These are phyloP conservation scores for Agriopis aurantiaria DNA, from an alignment of 2,888 invertebrate genomes.

Conservation along the genomic window DNA sequence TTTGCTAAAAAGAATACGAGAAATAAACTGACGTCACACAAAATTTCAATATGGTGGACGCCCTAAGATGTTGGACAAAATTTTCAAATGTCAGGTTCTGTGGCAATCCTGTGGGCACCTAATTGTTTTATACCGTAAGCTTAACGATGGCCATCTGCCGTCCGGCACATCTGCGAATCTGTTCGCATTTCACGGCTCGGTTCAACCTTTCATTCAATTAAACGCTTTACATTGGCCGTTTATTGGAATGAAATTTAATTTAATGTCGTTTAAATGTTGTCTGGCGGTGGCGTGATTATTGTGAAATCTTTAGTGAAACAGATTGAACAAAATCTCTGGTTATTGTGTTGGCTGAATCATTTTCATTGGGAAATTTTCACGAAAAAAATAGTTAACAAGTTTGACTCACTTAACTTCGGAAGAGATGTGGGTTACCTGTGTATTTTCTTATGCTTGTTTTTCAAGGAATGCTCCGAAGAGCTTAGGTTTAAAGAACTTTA, in stretches of 20 bases:
- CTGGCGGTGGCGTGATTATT: constrained; percentile 19
- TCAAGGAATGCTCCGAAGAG: no score
- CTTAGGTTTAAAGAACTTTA: no score
- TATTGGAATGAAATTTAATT: constrained; percentile 36
- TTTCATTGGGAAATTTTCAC: neutral
- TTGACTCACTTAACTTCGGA: no score
- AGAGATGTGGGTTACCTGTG: no score
- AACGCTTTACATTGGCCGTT: constrained; percentile 38
- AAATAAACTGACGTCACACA: no score
- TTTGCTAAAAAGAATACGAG: no score
- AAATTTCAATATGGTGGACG: no score
- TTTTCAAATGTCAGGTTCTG: neutral
- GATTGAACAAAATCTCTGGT: neutral
- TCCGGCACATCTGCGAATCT: constrained; percentile 37
- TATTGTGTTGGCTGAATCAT: neutral
- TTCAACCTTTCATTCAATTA: constrained; percentile 44
- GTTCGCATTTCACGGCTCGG: constrained; percentile 39
- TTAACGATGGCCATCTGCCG: constrained; percentile 25
- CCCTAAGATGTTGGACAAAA: no score
- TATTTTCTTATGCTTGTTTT: no score
- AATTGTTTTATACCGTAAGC: constrained; percentile 21
- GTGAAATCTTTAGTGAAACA: neutral
- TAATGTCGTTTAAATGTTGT: constrained; percentile 21
- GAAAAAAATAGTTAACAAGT: no score
- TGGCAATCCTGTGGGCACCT: constrained; percentile 7